Conservation (phyloP, 2,888 invertebrate species). For the Aelia acuminata region DNA sequence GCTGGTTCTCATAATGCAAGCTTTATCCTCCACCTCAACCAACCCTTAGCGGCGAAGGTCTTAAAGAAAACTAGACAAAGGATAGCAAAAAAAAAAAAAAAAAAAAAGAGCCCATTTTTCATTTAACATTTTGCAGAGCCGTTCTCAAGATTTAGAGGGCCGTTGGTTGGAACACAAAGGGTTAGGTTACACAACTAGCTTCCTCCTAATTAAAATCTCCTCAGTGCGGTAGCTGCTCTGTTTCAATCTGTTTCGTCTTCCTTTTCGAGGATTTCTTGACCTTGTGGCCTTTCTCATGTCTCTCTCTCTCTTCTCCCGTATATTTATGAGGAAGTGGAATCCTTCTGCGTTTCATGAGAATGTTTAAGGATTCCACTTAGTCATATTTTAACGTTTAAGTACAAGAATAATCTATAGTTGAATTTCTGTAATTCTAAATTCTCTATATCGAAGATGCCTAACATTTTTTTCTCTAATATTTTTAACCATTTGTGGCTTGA, state of each 20-base stretch:
- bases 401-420: no score
- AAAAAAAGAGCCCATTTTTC: slow-evolving; percentile 13
- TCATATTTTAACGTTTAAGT: no score
- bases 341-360: background rate
- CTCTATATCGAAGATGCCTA: no score
- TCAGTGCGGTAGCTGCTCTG: background rate
- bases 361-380: background rate
- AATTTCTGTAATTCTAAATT: no score
- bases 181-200: background rate
- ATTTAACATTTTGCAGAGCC: slow-evolving; percentile 3
- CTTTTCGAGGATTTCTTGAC: background rate
- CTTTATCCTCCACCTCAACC: background rate
- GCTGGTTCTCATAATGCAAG: background rate
- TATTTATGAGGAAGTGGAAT: background rate
- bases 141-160: background rate
- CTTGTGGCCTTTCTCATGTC: background rate
- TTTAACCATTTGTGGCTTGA: no score
- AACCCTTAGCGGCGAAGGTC: background rate
- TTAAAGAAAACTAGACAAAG: slow-evolving; percentile 31
- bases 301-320: background rate
- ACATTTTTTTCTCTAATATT: no score
- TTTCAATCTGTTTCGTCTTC: background rate
- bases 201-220: slow-evolving; percentile 1
- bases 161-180: background rate
- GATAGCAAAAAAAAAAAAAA: background rate